These are phyloP conservation scores for Eudyptes chrysolophus DNA, from an alignment of 2,113 vertebrate species.

Conservation along the genomic window DNA sequence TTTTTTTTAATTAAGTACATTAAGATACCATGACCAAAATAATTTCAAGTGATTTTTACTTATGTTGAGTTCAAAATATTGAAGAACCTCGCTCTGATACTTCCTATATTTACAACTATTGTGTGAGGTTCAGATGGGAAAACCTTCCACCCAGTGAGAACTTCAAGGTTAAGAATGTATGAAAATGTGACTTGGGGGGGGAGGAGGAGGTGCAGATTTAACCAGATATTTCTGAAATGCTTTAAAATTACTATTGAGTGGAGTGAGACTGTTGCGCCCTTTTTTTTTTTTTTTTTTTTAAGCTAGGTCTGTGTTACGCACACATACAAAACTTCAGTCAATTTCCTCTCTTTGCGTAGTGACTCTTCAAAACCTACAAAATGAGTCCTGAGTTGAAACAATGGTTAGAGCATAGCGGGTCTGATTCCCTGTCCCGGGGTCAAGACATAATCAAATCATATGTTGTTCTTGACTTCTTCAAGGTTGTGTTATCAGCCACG, in stretches of 20 bases:
- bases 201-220: neutral
- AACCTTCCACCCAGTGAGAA: neutral
- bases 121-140: neutral
- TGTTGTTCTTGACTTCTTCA: neutral
- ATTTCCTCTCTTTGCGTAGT: neutral
- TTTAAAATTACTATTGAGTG: neutral
- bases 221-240: neutral
- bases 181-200: neutral
- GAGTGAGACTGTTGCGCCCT: neutral
- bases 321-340: neutral
- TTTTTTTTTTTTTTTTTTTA: neutral
- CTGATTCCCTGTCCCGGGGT: neutral
- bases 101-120: neutral
- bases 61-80: neutral
- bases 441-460: neutral
- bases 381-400: neutral
- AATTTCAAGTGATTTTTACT: neutral
- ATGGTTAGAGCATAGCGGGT: neutral
- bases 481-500: neutral
- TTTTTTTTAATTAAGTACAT: neutral
- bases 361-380: neutral
- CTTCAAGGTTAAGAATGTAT: neutral
- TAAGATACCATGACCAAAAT: neutral
- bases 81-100: neutral
- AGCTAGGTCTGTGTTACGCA: neutral